Conservation (phyloP, 1,140 invertebrate species). For the Drosophila persimilis region DNA sequence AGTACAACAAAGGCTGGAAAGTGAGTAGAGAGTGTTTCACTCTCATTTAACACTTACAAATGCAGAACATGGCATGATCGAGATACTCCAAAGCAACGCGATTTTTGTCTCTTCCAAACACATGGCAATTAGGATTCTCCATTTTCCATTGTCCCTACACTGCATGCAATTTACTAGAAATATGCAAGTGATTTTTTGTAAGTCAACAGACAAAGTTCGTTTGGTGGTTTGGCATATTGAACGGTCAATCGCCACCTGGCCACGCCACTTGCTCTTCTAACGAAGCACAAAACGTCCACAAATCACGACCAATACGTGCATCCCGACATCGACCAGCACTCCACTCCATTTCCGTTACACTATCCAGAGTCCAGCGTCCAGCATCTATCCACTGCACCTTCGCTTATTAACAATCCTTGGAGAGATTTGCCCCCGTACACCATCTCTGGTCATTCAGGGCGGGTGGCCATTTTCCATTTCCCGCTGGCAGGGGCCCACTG, state of each 20-base stretch:
- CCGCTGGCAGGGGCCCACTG: conserved; percentile 29
- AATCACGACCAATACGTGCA: conserved; percentile 69
- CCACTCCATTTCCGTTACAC: background rate
- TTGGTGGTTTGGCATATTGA: conserved; percentile 55
- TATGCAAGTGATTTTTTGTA: conserved; percentile 50
- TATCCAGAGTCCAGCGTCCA: conserved; percentile 4
- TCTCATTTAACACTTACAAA: background rate
- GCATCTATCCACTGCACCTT: conserved; percentile 41
- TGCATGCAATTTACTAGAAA: conserved; percentile 16
- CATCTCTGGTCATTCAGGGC: conserved; percentile 16
- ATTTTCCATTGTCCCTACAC: background rate
- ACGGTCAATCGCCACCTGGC: conserved; percentile 49
- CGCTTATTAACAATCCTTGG: conserved; percentile 73
- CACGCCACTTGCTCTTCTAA: conserved; percentile 37
- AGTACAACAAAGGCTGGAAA: background rate
- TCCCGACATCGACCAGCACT: background rate
- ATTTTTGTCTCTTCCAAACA: too few species aligned
- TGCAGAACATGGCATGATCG: background rate
- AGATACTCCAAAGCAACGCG: background rate
- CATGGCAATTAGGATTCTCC: conserved; percentile 10
- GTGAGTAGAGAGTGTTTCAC: background rate
- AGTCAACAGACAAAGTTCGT: conserved; percentile 57
- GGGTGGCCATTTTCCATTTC: conserved; percentile 22
- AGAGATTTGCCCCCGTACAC: conserved; percentile 40
- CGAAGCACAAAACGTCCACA: conserved; percentile 66